phyloP scores from a whole-genome alignment of 2,113 vertebrate species.

The Coturnix japonica region DNA sequence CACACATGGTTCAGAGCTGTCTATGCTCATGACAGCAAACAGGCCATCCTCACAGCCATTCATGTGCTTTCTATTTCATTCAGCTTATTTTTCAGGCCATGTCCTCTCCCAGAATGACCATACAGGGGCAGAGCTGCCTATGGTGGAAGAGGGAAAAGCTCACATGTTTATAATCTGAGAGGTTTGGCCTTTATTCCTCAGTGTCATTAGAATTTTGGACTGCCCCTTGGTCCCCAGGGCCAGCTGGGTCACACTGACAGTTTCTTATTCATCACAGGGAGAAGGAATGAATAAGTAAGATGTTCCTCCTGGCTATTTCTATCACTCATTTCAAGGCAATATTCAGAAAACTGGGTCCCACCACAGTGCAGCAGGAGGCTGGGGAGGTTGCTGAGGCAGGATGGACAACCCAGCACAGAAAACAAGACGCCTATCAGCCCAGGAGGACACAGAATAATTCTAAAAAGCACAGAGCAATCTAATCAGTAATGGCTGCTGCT shows the following conservation, averaged over 20 bases:
- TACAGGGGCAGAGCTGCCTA: neutral
- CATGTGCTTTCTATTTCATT: conserved; percentile 34
- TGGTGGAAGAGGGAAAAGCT: neutral
- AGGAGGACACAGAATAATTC: neutral
- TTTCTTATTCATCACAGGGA: neutral
- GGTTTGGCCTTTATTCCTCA: neutral
- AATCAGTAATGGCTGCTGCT: neutral
- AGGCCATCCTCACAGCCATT: neutral
- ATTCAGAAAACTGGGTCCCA: neutral
- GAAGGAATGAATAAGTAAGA: neutral
- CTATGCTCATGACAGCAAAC: neutral
- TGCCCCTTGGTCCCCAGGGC: neutral
- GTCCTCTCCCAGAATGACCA: neutral
- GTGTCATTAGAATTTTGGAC: neutral
- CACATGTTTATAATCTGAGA: neutral
- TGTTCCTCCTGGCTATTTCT: neutral
- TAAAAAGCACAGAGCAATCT: neutral
- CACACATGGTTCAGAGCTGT: neutral
- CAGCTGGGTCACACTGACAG: neutral
- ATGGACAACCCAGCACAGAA: neutral
- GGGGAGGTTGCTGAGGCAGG: neutral
- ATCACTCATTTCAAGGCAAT: neutral
- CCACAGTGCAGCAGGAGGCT: neutral
- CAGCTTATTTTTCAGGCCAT: neutral
- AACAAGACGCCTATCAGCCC: neutral